Percentiles rank a stretch among this genome's conserved stretches.
Evolutionary conservation across 2,797 vertebrate genomes (phyloP).

Genomic region (Pygocentrus nattereri): DNA sequence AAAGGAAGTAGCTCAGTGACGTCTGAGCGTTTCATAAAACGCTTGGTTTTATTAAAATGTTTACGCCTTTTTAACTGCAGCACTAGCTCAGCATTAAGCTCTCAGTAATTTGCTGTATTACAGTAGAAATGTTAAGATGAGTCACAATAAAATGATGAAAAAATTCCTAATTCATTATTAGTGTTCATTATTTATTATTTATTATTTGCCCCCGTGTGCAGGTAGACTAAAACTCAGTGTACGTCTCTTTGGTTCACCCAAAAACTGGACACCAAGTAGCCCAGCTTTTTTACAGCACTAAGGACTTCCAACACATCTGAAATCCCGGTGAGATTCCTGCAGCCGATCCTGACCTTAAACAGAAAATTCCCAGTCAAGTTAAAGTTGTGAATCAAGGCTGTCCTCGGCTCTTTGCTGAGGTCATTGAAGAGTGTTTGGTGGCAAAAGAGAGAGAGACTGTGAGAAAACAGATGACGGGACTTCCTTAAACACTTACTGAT

Average conservation of each 20-base stretch:
- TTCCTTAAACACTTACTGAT: slow-evolving; percentile 20
- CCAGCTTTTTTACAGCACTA: slow-evolving; percentile 19
- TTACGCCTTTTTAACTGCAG: no score
- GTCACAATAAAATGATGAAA: no score
- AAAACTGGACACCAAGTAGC: neutral
- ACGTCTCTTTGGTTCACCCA: neutral
- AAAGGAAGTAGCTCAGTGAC: no score
- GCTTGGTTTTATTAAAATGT: no score
- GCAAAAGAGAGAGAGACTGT: neutral
- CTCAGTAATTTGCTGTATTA: no score
- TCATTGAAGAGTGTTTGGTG: slow-evolving; percentile 24
- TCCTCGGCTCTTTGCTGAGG: slow-evolving; percentile 15
- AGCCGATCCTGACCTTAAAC: slow-evolving; percentile 17
- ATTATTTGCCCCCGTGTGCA: neutral
- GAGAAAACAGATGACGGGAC: slow-evolving; percentile 3
- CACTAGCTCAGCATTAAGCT: no score
- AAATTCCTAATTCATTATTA: neutral
- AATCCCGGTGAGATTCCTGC: slow-evolving; percentile 17
- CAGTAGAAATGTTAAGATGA: no score
- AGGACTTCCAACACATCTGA: neutral
- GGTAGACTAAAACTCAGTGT: neutral
- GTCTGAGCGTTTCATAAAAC: no score
- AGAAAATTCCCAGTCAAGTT: slow-evolving; percentile 23
- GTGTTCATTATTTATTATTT: neutral
- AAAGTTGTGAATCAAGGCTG: slow-evolving; percentile 24